Percentiles rank a stretch among this genome's conserved stretches.
phyloP scores from a whole-genome alignment of 2,888 invertebrate species.

The Drosophila nr. medialis region DNA sequence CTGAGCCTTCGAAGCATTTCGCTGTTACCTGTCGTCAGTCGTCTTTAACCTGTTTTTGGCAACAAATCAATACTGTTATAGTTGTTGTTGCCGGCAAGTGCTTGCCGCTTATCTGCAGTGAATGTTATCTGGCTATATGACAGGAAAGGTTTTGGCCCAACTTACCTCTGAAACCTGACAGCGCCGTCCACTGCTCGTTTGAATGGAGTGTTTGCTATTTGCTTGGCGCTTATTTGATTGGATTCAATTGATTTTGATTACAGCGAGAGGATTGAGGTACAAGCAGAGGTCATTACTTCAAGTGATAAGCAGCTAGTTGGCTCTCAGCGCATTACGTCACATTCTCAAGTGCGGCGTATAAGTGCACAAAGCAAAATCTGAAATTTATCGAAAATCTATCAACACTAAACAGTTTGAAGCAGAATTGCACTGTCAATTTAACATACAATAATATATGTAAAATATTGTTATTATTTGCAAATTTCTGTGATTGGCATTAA shows the following conservation, averaged over 20 bases:
- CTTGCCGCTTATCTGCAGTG: slow-evolving; percentile 32
- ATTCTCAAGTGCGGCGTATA: not conserved
- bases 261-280: not conserved
- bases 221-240: slow-evolving; percentile 39
- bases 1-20: slow-evolving; percentile 58
- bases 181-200: slow-evolving; percentile 7
- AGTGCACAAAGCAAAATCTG: not conserved
- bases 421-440: not conserved
- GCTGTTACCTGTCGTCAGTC: slow-evolving; percentile 21
- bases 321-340: slow-evolving; percentile 45
- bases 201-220: slow-evolving; percentile 2
- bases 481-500: not conserved
- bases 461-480: not conserved
- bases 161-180: slow-evolving; percentile 24
- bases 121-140: slow-evolving; percentile 29
- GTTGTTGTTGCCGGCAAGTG: slow-evolving; percentile 30
- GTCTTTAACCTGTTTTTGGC: slow-evolving; percentile 12
- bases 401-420: not conserved
- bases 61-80: slow-evolving; percentile 46
- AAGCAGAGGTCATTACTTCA: slow-evolving; percentile 8
- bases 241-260: slow-evolving; percentile 66
- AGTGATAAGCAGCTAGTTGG: not conserved
- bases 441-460: not conserved
- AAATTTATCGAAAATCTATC: not conserved
- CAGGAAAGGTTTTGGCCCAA: not conserved